phyloP scores from a whole-genome alignment of 2,797 vertebrate genomes.

The Chelonia mydas region DNA sequence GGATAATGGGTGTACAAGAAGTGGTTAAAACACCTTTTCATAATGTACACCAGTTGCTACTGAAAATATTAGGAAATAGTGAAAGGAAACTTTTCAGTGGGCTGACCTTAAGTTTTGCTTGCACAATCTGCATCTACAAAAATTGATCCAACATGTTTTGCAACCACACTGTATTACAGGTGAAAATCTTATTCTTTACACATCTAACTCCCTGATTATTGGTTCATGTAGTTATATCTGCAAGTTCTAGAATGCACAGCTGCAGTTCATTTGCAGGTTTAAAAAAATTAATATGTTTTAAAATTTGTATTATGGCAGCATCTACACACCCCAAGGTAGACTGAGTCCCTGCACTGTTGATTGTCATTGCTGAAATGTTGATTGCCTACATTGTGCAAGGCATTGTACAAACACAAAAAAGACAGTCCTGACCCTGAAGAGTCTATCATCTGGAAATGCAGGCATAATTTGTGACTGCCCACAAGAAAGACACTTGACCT shows the following conservation, averaged over 20 bases:
- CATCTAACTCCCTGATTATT: neutral
- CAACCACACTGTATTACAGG: neutral
- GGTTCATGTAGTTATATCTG: neutral
- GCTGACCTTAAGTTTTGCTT: neutral
- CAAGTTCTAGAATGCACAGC: neutral
- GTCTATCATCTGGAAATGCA: neutral
- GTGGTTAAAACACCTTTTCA: neutral
- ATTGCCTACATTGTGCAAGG: neutral
- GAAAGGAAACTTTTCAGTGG: rapidly evolving
- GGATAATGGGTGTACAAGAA: neutral
- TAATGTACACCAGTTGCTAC: neutral
- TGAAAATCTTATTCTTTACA: neutral
- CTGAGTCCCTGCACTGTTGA: neutral
- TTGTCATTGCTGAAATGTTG: neutral
- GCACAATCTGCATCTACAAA: neutral
- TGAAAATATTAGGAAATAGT: neutral
- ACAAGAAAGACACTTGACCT: neutral
- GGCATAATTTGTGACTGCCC: neutral
- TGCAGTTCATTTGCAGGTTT: neutral
- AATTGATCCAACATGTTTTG: neutral
- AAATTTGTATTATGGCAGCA: neutral
- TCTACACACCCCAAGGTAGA: neutral
- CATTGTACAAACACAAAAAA: neutral
- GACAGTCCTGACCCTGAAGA: neutral
- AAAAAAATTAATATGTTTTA: neutral